Percentiles rank a stretch among this genome's conserved stretches.
phyloP scores from a whole-genome alignment of 2,113 vertebrate species.

The Corynorhinus townsendii region DNA sequence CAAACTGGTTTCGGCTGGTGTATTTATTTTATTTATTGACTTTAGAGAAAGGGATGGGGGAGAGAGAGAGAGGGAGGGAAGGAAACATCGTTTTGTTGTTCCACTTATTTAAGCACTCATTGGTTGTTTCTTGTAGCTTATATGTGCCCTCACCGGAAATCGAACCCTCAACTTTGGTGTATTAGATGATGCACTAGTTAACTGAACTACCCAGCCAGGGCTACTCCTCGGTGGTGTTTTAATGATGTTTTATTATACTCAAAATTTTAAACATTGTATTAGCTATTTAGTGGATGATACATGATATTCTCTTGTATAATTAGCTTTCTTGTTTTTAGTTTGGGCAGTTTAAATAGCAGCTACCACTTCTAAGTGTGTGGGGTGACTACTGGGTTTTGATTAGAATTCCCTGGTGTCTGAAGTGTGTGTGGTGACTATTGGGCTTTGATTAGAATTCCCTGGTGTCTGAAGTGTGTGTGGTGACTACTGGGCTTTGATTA shows the following conservation, averaged over 20 bases:
- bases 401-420: background rate
- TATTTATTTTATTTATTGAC: background rate
- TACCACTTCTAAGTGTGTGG: background rate
- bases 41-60: background rate
- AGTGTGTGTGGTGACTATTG: too few relatives aligned
- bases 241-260: constrained; percentile 16
- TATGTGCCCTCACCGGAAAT: background rate
- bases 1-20: too few relatives aligned
- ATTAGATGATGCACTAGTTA: background rate
- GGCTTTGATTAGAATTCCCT: background rate
- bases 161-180: background rate
- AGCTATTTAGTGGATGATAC: constrained; percentile 14
- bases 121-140: background rate
- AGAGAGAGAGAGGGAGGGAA: background rate
- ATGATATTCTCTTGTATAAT: background rate
- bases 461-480: background rate
- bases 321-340: constrained; percentile 30
- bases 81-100: background rate
- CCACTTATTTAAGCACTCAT: background rate
- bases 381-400: background rate
- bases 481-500: background rate
- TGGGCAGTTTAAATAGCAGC: constrained; percentile 25
- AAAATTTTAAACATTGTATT: background rate
- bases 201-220: background rate
- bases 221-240: background rate